A percentile compares a stretch with the other conserved stretches of the same genome.
phyloP scores from a whole-genome alignment of 2,797 vertebrate genomes.

The Coregonus ussuriensis region DNA sequence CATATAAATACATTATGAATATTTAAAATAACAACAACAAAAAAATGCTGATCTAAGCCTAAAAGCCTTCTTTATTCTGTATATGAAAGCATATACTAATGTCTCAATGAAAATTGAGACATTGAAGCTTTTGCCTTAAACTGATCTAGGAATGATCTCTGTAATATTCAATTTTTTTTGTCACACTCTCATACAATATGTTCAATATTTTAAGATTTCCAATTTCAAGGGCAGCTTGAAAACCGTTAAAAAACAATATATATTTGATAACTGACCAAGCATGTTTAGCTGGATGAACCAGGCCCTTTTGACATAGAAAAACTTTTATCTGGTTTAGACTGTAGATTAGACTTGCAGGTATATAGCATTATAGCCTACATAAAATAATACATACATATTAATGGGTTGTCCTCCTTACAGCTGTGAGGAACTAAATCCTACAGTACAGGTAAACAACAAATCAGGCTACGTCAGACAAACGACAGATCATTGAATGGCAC shows the following conservation, averaged over 20 bases:
- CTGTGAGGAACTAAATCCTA: slow-evolving; percentile 13
- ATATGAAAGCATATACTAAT: slow-evolving; percentile 21
- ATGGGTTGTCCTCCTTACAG: neutral
- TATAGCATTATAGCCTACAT: slow-evolving; percentile 1
- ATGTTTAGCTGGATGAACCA: slow-evolving; percentile 27
- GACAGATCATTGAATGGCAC: slow-evolving; percentile 55
- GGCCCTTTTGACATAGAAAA: slow-evolving; percentile 3
- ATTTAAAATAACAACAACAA: slow-evolving; percentile 10
- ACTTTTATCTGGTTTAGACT: neutral
- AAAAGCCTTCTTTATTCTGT: slow-evolving; percentile 22
- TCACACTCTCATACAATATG: slow-evolving; percentile 9
- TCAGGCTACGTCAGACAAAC: slow-evolving; percentile 7
- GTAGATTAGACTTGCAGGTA: neutral
- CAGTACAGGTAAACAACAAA: slow-evolving; percentile 15
- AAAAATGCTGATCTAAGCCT: slow-evolving; percentile 19
- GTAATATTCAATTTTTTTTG: too few relatives aligned
- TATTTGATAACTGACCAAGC: slow-evolving; percentile 29
- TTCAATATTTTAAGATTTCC: slow-evolving; percentile 23
- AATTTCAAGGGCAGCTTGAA: slow-evolving; percentile 24
- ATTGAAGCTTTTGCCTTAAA: slow-evolving; percentile 31
- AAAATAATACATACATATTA: slow-evolving; percentile 8
- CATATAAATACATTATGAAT: slow-evolving; percentile 13
- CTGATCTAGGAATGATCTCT: slow-evolving; percentile 12
- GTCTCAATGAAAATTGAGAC: slow-evolving; percentile 27
- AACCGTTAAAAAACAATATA: slow-evolving; percentile 18